phyloP scores from a whole-genome alignment of 2,888 invertebrate species.

The Volucella bombylans region DNA sequence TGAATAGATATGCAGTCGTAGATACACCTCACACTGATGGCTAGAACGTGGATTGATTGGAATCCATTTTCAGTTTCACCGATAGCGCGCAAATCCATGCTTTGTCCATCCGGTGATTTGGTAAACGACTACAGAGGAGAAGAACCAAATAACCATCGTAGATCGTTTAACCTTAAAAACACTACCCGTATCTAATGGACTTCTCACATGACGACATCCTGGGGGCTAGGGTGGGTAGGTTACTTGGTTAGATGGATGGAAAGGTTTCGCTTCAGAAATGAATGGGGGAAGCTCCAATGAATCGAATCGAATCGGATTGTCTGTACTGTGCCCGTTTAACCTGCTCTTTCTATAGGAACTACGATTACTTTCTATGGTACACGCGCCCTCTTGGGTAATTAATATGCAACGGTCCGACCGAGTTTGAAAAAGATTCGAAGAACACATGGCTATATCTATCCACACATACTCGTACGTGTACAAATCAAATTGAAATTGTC shows the following conservation, averaged over 20 bases:
- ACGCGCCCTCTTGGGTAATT: slow-evolving; percentile 19
- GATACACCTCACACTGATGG: background rate
- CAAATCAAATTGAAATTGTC: slow-evolving; percentile 24
- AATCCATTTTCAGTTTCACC: slow-evolving; percentile 67
- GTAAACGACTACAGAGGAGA: slow-evolving; percentile 12
- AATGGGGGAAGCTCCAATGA: slow-evolving; percentile 16
- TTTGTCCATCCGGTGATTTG: slow-evolving; percentile 24
- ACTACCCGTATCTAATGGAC: slow-evolving; percentile 45
- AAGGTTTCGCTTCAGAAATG: background rate
- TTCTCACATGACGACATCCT: slow-evolving; percentile 56
- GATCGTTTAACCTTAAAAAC: slow-evolving; percentile 63
- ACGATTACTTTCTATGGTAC: slow-evolving; percentile 47
- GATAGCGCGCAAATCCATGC: slow-evolving; percentile 37
- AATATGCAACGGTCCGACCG: slow-evolving; percentile 27
- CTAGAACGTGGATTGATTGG: slow-evolving; percentile 59
- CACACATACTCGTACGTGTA: no score
- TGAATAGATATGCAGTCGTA: no score
- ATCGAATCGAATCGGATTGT: slow-evolving; percentile 38
- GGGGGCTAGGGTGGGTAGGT: background rate
- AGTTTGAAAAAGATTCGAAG: slow-evolving; percentile 19
- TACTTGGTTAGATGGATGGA: no score
- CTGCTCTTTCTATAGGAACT: background rate
- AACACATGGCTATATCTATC: slow-evolving; percentile 45
- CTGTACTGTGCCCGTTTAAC: no score
- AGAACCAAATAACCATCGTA: slow-evolving; percentile 34